Evolutionary conservation across 2,797 vertebrate species (phyloP).

Genomic region (Myiotriccus ornatus): DNA sequence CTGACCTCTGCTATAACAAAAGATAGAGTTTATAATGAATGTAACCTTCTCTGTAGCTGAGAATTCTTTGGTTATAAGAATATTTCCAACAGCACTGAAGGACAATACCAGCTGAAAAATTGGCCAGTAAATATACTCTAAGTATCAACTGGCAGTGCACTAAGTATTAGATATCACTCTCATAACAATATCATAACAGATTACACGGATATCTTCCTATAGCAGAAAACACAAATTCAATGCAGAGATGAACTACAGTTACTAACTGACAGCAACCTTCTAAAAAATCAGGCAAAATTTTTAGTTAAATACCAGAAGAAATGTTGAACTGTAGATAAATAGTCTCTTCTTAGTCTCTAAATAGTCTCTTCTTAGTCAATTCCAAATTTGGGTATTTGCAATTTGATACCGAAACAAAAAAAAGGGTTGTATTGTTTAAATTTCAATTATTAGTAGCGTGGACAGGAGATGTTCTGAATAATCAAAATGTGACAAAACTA

Average conservation of each 20-base stretch:
- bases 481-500: conserved; percentile 9
- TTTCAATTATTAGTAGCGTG: background rate
- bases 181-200: background rate
- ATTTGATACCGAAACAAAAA: background rate
- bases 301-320: background rate
- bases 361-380: background rate
- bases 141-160: background rate
- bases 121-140: background rate
- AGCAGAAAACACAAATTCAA: background rate
- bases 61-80: background rate
- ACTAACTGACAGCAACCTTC: background rate
- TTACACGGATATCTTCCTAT: background rate
- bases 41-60: background rate
- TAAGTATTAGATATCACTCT: background rate
- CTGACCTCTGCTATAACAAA: background rate
- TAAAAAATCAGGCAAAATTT: background rate
- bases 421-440: background rate
- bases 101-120: background rate
- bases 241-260: background rate
- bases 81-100: background rate
- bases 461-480: background rate
- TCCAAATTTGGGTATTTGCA: background rate
- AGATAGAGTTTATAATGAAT: background rate
- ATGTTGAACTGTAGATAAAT: background rate
- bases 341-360: background rate